Evolutionary conservation across 2,113 vertebrate genomes (phyloP).

Genomic region (Laticauda colubrina): DNA sequence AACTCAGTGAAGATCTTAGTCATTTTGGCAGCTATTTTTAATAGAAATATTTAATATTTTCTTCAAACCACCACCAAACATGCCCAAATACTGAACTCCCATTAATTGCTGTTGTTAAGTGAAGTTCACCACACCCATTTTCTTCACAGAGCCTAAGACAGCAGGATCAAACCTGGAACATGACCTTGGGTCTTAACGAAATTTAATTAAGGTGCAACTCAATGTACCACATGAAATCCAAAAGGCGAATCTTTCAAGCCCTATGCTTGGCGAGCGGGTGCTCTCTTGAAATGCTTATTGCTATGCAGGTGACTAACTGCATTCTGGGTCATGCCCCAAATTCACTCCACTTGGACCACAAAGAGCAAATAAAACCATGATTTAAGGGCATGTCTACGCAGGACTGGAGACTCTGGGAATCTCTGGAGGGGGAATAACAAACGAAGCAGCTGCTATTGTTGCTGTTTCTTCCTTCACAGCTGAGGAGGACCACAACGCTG

Average conservation of each 20-base stretch:
- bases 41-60: constrained; percentile 40
- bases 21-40: constrained; percentile 50
- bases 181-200: constrained; percentile 33
- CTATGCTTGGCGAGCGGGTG: neutral
- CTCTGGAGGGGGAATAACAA: neutral
- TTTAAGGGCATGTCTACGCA: neutral
- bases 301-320: constrained; percentile 37
- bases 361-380: neutral
- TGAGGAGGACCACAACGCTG: neutral
- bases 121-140: constrained; percentile 38
- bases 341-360: neutral
- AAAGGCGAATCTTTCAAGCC: constrained; percentile 28
- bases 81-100: constrained; percentile 38
- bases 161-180: constrained; percentile 36
- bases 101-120: constrained; percentile 51
- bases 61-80: constrained; percentile 39
- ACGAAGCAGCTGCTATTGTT: neutral
- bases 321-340: constrained; percentile 35
- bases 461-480: neutral
- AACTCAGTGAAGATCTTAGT: constrained; percentile 20
- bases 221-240: constrained; percentile 24
- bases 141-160: constrained; percentile 24
- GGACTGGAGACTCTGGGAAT: neutral
- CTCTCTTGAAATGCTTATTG: constrained; percentile 4
- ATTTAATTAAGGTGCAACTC: constrained; percentile 20